These are phyloP conservation scores for Proisotoma minuta DNA, from an alignment of 2,888 invertebrate genomes.

Conservation along the genomic window DNA sequence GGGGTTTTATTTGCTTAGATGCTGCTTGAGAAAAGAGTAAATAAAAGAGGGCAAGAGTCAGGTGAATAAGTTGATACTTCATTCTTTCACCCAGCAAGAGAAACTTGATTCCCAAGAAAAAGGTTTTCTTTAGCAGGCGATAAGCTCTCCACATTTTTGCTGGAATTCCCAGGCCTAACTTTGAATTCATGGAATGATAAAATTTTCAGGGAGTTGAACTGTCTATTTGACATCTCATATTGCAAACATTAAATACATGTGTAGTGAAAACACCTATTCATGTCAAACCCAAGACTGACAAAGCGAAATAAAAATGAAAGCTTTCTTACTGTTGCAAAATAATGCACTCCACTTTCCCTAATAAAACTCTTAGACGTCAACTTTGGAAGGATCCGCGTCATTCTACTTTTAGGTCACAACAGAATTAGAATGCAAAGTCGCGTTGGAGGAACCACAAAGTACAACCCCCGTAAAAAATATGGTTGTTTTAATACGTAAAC, in stretches of 20 bases:
- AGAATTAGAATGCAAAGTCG: too few species aligned
- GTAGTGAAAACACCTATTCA: conserved; percentile 1
- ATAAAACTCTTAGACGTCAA: conserved; percentile 2
- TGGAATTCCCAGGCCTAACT: conserved; percentile 10
- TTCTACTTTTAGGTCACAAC: too few species aligned
- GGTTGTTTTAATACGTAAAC: too few species aligned
- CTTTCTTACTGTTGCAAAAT: not conserved
- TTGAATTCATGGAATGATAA: conserved; percentile 10
- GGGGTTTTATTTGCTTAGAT: too few species aligned
- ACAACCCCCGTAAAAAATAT: too few species aligned
- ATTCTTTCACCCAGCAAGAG: too few species aligned
- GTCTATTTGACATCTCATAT: conserved; percentile 8
- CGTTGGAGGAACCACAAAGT: too few species aligned
- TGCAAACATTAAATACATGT: not conserved
- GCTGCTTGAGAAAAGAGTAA: too few species aligned
- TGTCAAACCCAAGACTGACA: not conserved
- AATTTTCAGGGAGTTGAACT: conserved; percentile 10
- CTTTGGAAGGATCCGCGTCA: too few species aligned
- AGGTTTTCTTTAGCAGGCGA: not conserved
- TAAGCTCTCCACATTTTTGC: not conserved
- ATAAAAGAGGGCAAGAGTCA: too few species aligned
- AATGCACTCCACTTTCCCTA: not conserved
- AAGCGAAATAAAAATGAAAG: conserved; percentile 7
- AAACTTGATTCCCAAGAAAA: not conserved
- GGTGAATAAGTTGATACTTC: too few species aligned